phyloP scores from a whole-genome alignment of 2,797 vertebrate species.

The Sebastolobus altivelis region DNA sequence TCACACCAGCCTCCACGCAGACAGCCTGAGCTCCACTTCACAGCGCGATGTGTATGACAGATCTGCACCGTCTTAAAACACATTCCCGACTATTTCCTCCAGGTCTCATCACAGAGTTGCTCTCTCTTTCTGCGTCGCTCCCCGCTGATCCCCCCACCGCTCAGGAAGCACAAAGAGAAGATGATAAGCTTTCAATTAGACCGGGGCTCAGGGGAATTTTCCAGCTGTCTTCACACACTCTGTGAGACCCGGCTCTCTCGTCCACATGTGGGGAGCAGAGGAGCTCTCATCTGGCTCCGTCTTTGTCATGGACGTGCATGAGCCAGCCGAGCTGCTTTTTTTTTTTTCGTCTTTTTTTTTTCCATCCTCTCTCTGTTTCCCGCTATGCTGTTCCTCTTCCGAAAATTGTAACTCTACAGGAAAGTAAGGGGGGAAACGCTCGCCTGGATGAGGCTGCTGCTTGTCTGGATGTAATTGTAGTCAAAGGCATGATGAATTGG shows the following conservation, averaged over 20 bases:
- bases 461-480: constrained; percentile 71
- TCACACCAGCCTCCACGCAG: constrained; percentile 64
- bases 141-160: constrained; percentile 54
- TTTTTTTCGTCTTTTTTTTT: not conserved
- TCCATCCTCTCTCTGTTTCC: constrained; percentile 51
- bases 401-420: constrained; percentile 57
- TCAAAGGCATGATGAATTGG: constrained; percentile 61
- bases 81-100: constrained; percentile 53
- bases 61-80: constrained; percentile 56
- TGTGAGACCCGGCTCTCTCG: constrained; percentile 62
- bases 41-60: constrained; percentile 63
- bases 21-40: constrained; percentile 60
- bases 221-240: constrained; percentile 83
- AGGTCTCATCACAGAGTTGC: constrained; percentile 67
- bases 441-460: constrained; percentile 40
- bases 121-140: constrained; percentile 19
- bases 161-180: constrained; percentile 81
- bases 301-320: constrained; percentile 66
- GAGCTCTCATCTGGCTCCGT: constrained; percentile 71
- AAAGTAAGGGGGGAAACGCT: constrained; percentile 59
- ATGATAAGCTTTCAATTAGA: constrained; percentile 86
- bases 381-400: constrained; percentile 51
- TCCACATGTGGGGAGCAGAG: constrained; percentile 82
- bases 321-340: constrained; percentile 43
- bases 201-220: constrained; percentile 80